Base-by-base conservation (phyloP, 1,140 invertebrate genomes). In the Adoxophyes honmai region DNA sequence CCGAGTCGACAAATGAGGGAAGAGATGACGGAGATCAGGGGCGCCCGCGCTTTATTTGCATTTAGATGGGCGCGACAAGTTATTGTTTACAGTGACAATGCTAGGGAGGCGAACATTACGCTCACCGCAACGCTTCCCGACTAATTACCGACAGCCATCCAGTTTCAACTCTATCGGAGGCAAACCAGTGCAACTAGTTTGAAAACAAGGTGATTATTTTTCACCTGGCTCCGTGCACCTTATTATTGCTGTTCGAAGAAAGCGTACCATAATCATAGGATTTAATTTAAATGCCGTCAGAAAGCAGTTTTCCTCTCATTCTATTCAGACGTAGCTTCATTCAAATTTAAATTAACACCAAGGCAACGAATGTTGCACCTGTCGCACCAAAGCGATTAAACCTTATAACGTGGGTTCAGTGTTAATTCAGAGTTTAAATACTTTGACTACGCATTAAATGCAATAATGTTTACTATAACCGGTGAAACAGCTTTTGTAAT, bases 51-150 rank as follows among this genome's bases (percentile, higher is more conserved):
- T 68, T 51, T 78, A 85, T 83, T 85, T 82, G 76, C 81, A 85
- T 85, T 84, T 85, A 82, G 73, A 81, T 78, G 70, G 63, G 59
- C 38, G 73, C 64, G 73, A 78, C 77, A 76, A 84, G 75, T 81
- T 77, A 81, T 80, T 75, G 73, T 78, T 59, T 60, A 64, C 65
- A 54, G 64, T 37, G 61, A 67, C 63, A 70, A 71, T 64, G 59
- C 60, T 34, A 44, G 62, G 61, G 28, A 39, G 36, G 3, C n/a
- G n/a, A 34, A 14, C 52, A 39, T 42, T 36, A 55, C 57, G 53
- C 44, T 57, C 34, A 14, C 33, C 15, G 52, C 55, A 61, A 57
- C 57, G 57, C 60, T 60, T 60, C 55, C 60, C 67, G 56, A 62
- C 69, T 76, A 78, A 76, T 78, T 78, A 72, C 67, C 57, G 62